Base-by-base conservation (phyloP, 1,140 invertebrate species). In the Uloborus diversus region DNA sequence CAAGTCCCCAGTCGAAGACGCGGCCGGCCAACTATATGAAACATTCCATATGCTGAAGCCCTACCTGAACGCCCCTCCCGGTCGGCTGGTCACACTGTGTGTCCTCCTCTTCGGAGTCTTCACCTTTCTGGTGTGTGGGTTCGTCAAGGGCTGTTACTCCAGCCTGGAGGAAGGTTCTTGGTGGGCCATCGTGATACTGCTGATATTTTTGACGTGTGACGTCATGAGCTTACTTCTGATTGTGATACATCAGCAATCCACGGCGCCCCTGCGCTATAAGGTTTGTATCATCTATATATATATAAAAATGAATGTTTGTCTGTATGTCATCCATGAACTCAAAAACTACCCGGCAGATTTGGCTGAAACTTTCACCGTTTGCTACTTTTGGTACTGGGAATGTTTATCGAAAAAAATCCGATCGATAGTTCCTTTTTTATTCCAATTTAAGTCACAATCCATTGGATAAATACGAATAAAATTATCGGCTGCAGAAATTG, bases 181-280 rank as follows among this genome's bases (percentile, higher is more conserved):
- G 51, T 71, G 51, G 51, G 5, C 33, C 25, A 42, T 78, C 13
- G 4, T 68, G 5, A 57, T 82, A 20, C 53, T 81, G 17, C 30
- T 78, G 3, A 5, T 80, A 13, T 25, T 71, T 13, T 20, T 80
- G 9, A 37, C 69, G 14, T 5, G 76, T 4, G 25, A 69, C 9
- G 13, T 82, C 14, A 9, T 82, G 23, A 68, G 92, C 88, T 85
- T 94, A 28, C 88, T 95, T 0, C 95, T 97, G 76, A 88, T 90
- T 30, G 92, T 93, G 42, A 27, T 81, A 0, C 94, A 96, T 86
- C 91, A 94, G 84, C 94, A 96, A 86, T 95, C 92, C 84, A 90
- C 91, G 2, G 86, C 89, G 5, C 91, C 90, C 11, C 86, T 94
- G 13, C 90, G 91, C 69, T 97, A 96, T 85, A 92, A 93, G 84